Base-by-base conservation (phyloP, 2,797 vertebrate genomes). In the Acanthurus tractus region DNA sequence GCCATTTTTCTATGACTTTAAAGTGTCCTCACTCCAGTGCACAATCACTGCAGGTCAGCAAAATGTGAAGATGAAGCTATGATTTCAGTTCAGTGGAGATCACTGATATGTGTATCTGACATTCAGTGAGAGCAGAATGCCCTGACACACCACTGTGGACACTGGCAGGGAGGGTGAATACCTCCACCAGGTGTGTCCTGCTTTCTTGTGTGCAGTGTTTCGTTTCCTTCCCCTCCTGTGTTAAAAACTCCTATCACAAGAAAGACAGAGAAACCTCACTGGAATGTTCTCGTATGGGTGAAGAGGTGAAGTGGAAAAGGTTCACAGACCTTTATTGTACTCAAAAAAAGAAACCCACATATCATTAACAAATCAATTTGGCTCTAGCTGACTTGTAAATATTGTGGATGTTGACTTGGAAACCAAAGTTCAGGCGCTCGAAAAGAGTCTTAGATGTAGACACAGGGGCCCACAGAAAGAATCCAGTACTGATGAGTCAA, bases 101-200 rank as follows among this genome's bases (percentile, higher is more conserved):
- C 4, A 66, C 10, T 59, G 29, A 84, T 74, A 68, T 64, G 34
- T 23, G 6, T 34, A 15, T 38, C 1, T 46, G 45, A 22, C 34
- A 49, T 25, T 54, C 14, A 18, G n/a, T 20, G 55, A 74, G 9
- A 50, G 45, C 1, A 55, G 18, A 36, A 34, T 1, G 15, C 20
- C 46, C 4, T 52, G 49, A 80, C 75, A 78, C 66, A 57, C 22
- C 64, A 70, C 57, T 38, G 55, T 62, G 58, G 42, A 71, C 49
- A 63, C 38, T 63, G 73, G 65, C 40, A 79, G 77, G 67, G 52
- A 72, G 71, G 36, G 59, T 29, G 55, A 88, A 90, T 88, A 87
- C 85, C 80, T 86, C 63, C 2, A 8, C 46, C 85, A 87, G 90
- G 89, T 86, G 86, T 91, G 90, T 89, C 84, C 68, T 67, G 25